These are phyloP conservation scores for Dasysyrphus albostriatus DNA, from an alignment of 2,888 invertebrate genomes.

Conservation along the genomic window DNA sequence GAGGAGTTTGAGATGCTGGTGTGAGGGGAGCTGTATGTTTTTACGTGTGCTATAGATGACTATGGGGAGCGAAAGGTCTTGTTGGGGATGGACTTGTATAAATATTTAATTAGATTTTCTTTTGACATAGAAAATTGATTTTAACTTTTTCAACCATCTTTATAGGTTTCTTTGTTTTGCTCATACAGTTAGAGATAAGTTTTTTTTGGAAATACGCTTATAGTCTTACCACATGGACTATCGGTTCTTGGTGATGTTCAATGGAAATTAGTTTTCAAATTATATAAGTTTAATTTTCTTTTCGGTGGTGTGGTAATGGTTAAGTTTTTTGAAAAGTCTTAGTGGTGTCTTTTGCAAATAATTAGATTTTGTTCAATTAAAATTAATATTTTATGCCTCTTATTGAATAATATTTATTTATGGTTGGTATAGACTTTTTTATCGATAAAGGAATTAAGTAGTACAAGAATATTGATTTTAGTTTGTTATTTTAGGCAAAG, in stretches of 20 bases:
- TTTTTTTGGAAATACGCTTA: slow-evolving; percentile 9
- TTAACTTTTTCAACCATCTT: slow-evolving; percentile 57
- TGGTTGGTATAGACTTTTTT: no score
- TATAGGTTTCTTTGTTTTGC: slow-evolving; percentile 55
- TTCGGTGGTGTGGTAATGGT: slow-evolving; percentile 26
- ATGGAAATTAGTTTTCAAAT: slow-evolving; percentile 55
- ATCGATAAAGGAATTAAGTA: no score
- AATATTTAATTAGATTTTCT: slow-evolving; percentile 73
- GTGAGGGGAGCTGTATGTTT: not conserved
- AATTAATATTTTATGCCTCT: no score
- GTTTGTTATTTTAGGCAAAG: no score
- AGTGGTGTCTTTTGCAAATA: slow-evolving; percentile 1
- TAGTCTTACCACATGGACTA: slow-evolving; percentile 4
- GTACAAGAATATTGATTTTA: no score
- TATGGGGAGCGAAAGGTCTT: not conserved
- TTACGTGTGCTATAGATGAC: not conserved
- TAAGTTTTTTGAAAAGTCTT: slow-evolving; percentile 23
- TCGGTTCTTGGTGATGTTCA: slow-evolving; percentile 25
- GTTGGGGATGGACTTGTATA: slow-evolving; percentile 50
- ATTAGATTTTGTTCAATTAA: not conserved
- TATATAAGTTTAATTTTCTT: slow-evolving; percentile 31
- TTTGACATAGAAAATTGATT: slow-evolving; percentile 63
- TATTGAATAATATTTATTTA: no score
- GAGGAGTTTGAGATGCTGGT: slow-evolving; percentile 26
- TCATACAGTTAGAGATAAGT: slow-evolving; percentile 22